Evolutionary conservation across 2,888 invertebrate species (phyloP).

Genomic region (Hyposoter dolosus): DNA sequence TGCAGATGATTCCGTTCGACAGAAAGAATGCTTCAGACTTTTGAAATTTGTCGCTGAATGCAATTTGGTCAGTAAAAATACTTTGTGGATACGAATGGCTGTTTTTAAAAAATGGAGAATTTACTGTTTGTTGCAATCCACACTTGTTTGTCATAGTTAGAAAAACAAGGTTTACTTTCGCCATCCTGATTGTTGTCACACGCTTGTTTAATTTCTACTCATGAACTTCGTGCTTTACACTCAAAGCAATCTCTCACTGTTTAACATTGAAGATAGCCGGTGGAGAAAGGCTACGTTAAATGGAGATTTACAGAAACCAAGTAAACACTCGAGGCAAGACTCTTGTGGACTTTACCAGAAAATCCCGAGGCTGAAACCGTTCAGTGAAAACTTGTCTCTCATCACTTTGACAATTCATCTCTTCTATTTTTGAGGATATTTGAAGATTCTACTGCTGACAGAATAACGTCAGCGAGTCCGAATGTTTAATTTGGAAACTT

Average conservation of each 20-base stretch:
- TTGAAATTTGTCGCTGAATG: too few species aligned
- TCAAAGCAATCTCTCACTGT: conserved; percentile 10
- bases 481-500: too few species aligned
- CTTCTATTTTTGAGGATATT: not conserved
- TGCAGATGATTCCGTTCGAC: not conserved
- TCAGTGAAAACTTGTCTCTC: conserved; percentile 23
- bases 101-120: not conserved
- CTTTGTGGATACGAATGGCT: not conserved
- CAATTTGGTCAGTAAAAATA: not conserved
- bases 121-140: not conserved
- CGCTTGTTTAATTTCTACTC: conserved; percentile 21
- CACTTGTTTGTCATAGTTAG: not conserved
- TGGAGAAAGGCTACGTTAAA: conserved; percentile 3
- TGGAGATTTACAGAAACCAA: conserved; percentile 40
- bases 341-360: conserved; percentile 35
- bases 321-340: conserved; percentile 50
- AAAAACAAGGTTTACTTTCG: not conserved
- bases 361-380: conserved; percentile 29
- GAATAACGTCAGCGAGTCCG: not conserved
- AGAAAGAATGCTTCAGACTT: too few species aligned
- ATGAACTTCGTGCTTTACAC: conserved; percentile 14
- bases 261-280: conserved; percentile 38
- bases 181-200: conserved; percentile 1
- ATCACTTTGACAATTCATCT: conserved; percentile 5
- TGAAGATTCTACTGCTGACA: not conserved